Base-by-base conservation (phyloP, 2,113 vertebrate genomes). In the Chauna torquata region DNA sequence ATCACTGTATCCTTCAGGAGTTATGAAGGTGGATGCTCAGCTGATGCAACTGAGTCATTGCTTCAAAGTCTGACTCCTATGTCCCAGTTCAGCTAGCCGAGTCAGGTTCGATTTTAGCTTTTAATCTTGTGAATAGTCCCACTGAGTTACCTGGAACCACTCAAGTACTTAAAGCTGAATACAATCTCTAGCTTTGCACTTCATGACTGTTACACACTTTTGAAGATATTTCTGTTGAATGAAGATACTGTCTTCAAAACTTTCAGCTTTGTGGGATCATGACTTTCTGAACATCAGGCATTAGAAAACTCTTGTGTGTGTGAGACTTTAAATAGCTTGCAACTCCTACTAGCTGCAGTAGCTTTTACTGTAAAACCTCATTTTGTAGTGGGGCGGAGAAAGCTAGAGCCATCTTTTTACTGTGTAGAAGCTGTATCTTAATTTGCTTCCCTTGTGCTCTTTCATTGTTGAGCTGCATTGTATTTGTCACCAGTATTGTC, bases 11-110 rank as follows among this genome's bases (percentile, higher is more conserved):
- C 54, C 44, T 76, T 42, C 68, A 79, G 61, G 47, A 85, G 42
- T 50, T 42, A 14, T 0, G 38, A 30, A 50, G 78, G 54, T 54
- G 54, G 49, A 25, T 50, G 6, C 36, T 85, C 13, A 54, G 50
- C 44, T 0, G 0, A 11, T 24, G 16, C 19, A 30, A 16, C 13
- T 0, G 2, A 62, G 20, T 22, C 10, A 1, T 18, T 44, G 49
- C 54, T 57, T 80, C 40, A 38, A 30, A 0, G 0, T n/a, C 77
- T 44, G 50, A 42, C 14, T 82, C 36, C 18, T 1, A 0, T 24
- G 65, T 70, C 57, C 61, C 78, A 44, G 7, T 38, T 71, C 16
- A 72, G 62, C 32, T 44, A 68, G 22, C 34, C 17, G 6, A 66
- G 62, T 28, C 62, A 45, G 44, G 32, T 38, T 78, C 2, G 11